phyloP scores from a whole-genome alignment of 2,888 invertebrate species.

The Lamellibrachia columna region DNA sequence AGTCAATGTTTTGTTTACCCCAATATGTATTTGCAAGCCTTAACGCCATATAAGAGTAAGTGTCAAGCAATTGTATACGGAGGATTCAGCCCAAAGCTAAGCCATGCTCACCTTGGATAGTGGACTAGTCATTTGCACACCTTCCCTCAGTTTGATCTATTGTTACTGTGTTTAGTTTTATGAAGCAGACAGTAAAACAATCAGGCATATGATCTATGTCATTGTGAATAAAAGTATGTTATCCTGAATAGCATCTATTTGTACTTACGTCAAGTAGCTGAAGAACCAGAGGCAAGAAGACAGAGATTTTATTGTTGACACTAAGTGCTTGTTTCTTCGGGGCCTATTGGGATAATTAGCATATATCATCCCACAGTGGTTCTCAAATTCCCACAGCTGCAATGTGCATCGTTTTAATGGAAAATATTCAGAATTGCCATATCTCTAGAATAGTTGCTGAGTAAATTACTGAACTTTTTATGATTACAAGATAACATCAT shows the following conservation, averaged over 20 bases:
- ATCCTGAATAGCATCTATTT: neutral
- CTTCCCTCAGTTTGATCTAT: neutral
- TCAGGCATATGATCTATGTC: neutral
- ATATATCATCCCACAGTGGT: neutral
- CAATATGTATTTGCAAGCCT: too few species aligned
- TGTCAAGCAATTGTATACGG: too few species aligned
- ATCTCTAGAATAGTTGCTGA: neutral
- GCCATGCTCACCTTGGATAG: neutral
- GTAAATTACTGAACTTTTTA: neutral
- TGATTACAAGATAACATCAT: neutral
- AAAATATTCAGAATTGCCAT: neutral
- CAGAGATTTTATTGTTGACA: neutral
- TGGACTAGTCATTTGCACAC: neutral
- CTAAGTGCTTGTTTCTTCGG: slow-evolving; percentile 16
- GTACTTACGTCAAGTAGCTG: neutral
- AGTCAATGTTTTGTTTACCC: too few species aligned
- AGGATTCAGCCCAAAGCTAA: too few species aligned
- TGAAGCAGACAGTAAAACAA: neutral
- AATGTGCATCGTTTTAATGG: neutral
- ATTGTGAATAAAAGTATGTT: neutral
- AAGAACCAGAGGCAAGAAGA: neutral
- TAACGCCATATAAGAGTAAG: too few species aligned
- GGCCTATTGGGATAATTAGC: neutral
- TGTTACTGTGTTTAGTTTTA: neutral
- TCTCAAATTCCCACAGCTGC: neutral